A percentile compares a stretch with the other conserved stretches of the same genome.
These are phyloP conservation scores for Thereva nobilitata DNA, from an alignment of 2,888 invertebrate genomes.

Conservation along the genomic window DNA sequence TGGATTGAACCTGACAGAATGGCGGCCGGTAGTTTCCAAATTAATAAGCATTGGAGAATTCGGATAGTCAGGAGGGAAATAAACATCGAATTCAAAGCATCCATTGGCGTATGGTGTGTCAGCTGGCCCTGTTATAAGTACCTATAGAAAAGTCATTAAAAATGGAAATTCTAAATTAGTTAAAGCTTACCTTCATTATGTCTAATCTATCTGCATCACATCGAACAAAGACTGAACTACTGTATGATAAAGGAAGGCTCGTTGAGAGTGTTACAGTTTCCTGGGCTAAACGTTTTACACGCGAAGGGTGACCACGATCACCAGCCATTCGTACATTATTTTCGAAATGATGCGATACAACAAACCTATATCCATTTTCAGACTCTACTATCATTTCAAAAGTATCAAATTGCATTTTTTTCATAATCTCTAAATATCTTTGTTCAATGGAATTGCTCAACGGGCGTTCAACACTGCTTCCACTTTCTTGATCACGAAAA, in stretches of 20 bases:
- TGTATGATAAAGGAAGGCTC: conserved; percentile 87
- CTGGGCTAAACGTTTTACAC: conserved; percentile 91
- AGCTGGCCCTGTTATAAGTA: conserved; percentile 88
- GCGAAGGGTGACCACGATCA: conserved; percentile 81
- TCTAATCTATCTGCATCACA: conserved; percentile 93
- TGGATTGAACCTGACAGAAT: conserved; percentile 89
- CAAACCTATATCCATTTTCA: conserved; percentile 78
- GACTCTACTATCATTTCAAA: conserved; percentile 88
- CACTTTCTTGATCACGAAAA: conserved; percentile 45
- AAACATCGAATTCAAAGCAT: conserved; percentile 89
- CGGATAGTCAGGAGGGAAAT: conserved; percentile 83
- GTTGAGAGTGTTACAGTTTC: conserved; percentile 93
- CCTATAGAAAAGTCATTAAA: conserved; percentile 59
- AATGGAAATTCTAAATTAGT: neutral
- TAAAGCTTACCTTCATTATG: conserved; percentile 80
- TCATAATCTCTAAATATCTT: conserved; percentile 85
- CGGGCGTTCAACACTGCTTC: conserved; percentile 58
- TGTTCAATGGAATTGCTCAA: conserved; percentile 68
- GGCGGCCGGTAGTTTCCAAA: conserved; percentile 86
- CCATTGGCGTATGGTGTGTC: conserved; percentile 93
- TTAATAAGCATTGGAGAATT: conserved; percentile 88
- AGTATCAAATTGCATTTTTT: conserved; percentile 87
- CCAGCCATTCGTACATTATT: conserved; percentile 84
- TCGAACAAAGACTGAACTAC: conserved; percentile 92
- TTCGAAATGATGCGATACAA: conserved; percentile 88